Base-by-base conservation (phyloP, 1,140 invertebrate genomes). In the Euborellia annulipes region DNA sequence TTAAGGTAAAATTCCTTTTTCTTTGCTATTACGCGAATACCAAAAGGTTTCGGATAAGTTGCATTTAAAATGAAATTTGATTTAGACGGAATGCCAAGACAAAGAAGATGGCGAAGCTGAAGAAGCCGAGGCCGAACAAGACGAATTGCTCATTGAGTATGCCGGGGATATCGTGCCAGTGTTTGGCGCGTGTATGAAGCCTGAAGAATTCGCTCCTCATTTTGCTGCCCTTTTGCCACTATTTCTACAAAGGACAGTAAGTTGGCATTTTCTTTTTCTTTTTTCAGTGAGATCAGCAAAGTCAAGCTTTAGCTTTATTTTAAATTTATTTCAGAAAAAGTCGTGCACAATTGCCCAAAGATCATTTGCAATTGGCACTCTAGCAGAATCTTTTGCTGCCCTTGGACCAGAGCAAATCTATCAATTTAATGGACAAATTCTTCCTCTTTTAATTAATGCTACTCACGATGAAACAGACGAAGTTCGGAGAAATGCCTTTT, bases 401-500 rank as follows among this genome's bases (percentile, higher is more conserved):
- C 62, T 85, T 34, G 70, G 72, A 22, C 54, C 66, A 2, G n/a
- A n/a, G n/a, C 65, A 66, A 37, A 61, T 72, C 1, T 62, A 59
- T 19, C 60, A 64, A 13, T 83, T 79, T 57, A 66, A 76, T 11
- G 59, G 66, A 17, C 60, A 70, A 36, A 56, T 87, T 32, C 67
- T 81, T 36, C 72, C 78, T 9, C 51, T 78, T 17, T 73, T 85
- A 48, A 61, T 80, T 13, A 65, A 59, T 44, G 67, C 71, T 14
- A 64, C 71, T 0, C 66, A 62, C 41, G 81, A 87, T 60, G 47
- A 67, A 2, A 71, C 75, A 52, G 72, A 73, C 20, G 76, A 84
- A 62, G 77, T 85, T 2, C 66, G 83, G 18, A 84, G 82, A 55
- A 89, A 88, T 62, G 69, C 77, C 0, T 75, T 80, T 32, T 87